phyloP scores from a whole-genome alignment of 1,140 invertebrate genomes.

The Drosophila sturtevanti region DNA sequence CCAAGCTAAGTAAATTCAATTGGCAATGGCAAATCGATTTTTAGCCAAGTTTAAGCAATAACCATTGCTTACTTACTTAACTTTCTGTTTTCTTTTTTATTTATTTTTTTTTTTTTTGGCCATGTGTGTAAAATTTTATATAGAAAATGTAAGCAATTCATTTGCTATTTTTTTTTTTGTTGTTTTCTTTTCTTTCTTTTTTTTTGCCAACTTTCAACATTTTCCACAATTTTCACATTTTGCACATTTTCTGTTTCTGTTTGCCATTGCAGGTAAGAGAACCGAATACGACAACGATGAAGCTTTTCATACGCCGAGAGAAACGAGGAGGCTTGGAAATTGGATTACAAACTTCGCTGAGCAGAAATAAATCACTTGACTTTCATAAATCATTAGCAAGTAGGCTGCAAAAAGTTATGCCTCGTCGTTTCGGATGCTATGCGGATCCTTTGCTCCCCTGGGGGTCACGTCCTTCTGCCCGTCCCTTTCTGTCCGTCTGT shows the following conservation, averaged over 20 bases:
- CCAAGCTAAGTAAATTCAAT: constrained; percentile 25
- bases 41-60: constrained; percentile 7
- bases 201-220: constrained; percentile 30
- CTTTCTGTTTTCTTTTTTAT: not conserved
- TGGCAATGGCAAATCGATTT: constrained; percentile 24
- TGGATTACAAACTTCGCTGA: constrained; percentile 65
- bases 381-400: constrained; percentile 63
- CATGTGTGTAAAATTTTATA: constrained; percentile 4
- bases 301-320: not conserved
- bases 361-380: constrained; percentile 66
- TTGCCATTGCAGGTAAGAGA: constrained; percentile 47
- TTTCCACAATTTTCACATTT: constrained; percentile 8
- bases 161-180: constrained; percentile 4
- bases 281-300: not conserved
- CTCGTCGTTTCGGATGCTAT: not conserved
- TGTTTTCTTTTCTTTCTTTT: not conserved
- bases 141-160: constrained; percentile 14
- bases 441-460: constrained; percentile 23
- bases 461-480: constrained; percentile 44
- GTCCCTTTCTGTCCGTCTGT: not conserved
- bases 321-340: constrained; percentile 28
- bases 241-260: constrained; percentile 27
- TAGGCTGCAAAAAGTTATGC: constrained; percentile 2
- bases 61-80: constrained; percentile 2
- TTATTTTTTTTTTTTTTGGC: not conserved